Evolutionary conservation across 2,113 vertebrate genomes (phyloP).

Genomic region (Physeter macrocephalus): DNA sequence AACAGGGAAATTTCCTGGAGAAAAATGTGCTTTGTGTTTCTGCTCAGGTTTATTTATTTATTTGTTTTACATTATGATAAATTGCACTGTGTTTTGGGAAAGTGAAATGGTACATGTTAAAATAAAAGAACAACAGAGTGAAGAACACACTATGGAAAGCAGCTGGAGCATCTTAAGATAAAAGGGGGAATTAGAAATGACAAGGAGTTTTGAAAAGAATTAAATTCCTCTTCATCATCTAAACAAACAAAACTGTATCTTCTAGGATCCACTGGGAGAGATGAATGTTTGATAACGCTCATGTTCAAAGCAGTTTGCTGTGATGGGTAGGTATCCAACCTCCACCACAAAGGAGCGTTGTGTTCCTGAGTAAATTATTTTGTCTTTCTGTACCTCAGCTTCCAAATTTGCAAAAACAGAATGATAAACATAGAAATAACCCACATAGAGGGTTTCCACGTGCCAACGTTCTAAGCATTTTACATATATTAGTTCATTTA

Average conservation of each 20-base stretch:
- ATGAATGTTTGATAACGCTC: not conserved
- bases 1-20: not conserved
- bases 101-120: not conserved
- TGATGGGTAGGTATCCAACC: not conserved
- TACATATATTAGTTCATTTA: not conserved
- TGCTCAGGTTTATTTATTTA: not conserved
- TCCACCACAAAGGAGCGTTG: not conserved
- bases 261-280: not conserved
- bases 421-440: not conserved
- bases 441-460: not conserved
- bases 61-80: constrained; percentile 31
- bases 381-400: not conserved
- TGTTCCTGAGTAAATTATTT: not conserved
- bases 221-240: constrained; percentile 19
- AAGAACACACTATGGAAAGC: not conserved
- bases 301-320: not conserved
- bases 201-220: constrained; percentile 8
- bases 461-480: not conserved
- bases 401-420: not conserved
- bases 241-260: constrained; percentile 14
- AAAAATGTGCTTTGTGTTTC: constrained; percentile 8
- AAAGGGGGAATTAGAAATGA: constrained; percentile 8
- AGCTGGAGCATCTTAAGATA: constrained; percentile 26
- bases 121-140: not conserved
- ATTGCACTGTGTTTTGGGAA: constrained; percentile 14